Base-by-base conservation (phyloP, 2,113 vertebrate genomes). In the Procavia capensis region DNA sequence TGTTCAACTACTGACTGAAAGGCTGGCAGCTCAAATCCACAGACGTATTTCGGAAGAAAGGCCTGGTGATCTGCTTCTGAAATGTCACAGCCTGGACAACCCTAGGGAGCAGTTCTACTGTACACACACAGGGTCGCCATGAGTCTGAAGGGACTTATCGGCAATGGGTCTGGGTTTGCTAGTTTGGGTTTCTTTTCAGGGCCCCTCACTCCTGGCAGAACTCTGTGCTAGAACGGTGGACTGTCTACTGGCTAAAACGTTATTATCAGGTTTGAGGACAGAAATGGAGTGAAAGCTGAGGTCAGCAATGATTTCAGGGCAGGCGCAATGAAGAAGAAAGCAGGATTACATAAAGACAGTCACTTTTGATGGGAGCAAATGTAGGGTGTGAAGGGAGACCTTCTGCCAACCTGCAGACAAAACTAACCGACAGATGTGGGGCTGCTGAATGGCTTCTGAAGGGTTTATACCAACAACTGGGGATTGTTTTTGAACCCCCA, bases 331-430 rank as follows among this genome's bases (percentile, higher is more conserved):
- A 11, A 29, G 29, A 43, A 85, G 1, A 2, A 25, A 57, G 25
- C 1, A 4, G 0, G 29, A 59, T 7, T 1, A 13, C 0, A 0
- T 11, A 2, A n/a, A 79, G 36, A 76, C 17, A 75, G 43, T 0
- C 11, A 20, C 34, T 79, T 31, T 1, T 25, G 39, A 85, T 3
- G 20, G 81, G 9, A 54, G 11, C 19, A 1, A 0, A 25, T 17
- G 13, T 1, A 39, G 39, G 47, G 16, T 22, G 31, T 13, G 31
- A 81, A 72, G 50, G 64, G 29, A 31, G n/a, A 43, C 9, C 34
- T 27, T n/a, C 16, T 54, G 3, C 20, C 13, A 50, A n/a, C 17
- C 6, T 22, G 24, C 41, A 41, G 63, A 74, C 39, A 14, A n/a
- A 72, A 24, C 47, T 2, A 29, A 27, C 22, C n/a, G 78, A 31